phyloP scores from a whole-genome alignment of 2,888 invertebrate species.

The Protonemura montana region DNA sequence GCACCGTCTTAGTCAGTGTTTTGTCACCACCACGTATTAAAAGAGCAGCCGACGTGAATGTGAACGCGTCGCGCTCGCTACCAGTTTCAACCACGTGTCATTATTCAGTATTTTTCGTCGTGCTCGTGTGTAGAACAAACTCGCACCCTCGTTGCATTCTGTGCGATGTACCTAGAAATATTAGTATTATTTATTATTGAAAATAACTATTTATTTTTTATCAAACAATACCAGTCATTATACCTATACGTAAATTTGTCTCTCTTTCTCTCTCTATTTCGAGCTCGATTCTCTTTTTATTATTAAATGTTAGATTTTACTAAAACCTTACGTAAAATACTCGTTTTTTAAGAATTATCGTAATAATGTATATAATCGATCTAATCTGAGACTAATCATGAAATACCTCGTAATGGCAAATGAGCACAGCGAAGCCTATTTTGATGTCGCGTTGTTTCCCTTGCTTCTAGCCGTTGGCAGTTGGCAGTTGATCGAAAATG shows the following conservation, averaged over 20 bases:
- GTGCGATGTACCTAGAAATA: neutral
- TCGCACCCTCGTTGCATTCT: neutral
- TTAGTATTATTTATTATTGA: conserved; percentile 22
- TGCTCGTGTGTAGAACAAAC: neutral
- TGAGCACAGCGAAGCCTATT: neutral
- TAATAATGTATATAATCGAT: neutral
- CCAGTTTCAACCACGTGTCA: neutral
- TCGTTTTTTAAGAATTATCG: neutral
- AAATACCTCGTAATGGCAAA: conserved; percentile 1
- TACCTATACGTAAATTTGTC: conserved; percentile 13
- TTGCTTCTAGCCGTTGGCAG: too few species aligned
- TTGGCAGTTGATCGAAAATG: too few species aligned
- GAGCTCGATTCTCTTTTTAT: neutral
- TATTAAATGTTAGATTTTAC: neutral
- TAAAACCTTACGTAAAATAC: conserved; percentile 21
- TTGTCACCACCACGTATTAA: too few species aligned
- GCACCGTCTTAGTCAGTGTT: neutral
- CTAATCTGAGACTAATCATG: neutral
- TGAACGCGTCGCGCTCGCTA: neutral
- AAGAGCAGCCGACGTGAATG: neutral
- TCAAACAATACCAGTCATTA: conserved; percentile 20
- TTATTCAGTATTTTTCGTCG: neutral
- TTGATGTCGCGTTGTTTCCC: too few species aligned
- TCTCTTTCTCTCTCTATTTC: conserved; percentile 7
- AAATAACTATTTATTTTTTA: conserved; percentile 34